A percentile compares a stretch with the other conserved stretches of the same genome.
Conservation (phyloP, 2,888 invertebrate species). For the Rotaria magnacalcarata region DNA sequence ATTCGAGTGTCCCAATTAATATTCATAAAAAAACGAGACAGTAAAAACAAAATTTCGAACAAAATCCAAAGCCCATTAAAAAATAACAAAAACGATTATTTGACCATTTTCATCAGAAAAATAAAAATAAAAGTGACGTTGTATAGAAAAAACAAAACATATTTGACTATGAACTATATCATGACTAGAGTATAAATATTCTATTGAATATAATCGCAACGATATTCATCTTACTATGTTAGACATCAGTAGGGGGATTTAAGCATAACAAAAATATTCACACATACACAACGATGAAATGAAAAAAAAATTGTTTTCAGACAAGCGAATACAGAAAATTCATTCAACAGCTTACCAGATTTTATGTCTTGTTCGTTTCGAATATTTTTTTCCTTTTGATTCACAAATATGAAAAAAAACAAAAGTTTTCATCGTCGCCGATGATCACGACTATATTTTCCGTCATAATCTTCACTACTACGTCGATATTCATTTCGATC, state of each 20-base stretch:
- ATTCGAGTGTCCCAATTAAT: neutral
- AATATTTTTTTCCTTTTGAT: neutral
- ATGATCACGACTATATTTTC: slow-evolving; percentile 30
- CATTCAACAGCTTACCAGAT: neutral
- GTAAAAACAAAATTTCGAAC: neutral
- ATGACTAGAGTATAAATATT: neutral
- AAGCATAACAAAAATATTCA: neutral
- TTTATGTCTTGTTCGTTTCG: neutral
- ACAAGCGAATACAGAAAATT: neutral
- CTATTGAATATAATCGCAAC: neutral
- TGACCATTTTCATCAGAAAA: neutral
- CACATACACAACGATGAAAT: neutral
- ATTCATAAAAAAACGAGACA: neutral
- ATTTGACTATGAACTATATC: neutral
- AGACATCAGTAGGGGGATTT: neutral
- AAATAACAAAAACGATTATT: slow-evolving; percentile 4
- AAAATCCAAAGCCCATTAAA: neutral
- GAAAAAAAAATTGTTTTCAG: neutral
- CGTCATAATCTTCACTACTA: slow-evolving; percentile 24
- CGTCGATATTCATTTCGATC: slow-evolving; percentile 28
- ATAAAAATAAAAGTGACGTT: neutral
- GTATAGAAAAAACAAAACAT: neutral
- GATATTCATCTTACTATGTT: neutral
- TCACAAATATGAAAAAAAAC: neutral
- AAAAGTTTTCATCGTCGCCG: neutral